phyloP scores from a whole-genome alignment of 2,888 invertebrate genomes.

The Artemia sinica region DNA sequence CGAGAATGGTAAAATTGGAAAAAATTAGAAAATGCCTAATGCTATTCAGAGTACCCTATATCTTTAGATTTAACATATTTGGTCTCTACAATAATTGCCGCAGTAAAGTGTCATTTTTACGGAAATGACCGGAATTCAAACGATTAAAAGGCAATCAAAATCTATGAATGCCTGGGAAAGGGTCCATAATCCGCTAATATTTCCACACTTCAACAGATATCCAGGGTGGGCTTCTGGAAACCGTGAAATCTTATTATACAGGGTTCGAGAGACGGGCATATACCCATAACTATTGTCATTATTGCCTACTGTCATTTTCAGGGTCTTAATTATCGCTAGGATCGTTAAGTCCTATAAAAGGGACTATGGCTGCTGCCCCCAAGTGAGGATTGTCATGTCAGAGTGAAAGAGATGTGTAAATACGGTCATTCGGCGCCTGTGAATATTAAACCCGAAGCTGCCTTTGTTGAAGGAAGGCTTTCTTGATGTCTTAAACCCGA shows the following conservation, averaged over 20 bases:
- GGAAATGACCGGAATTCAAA: no score
- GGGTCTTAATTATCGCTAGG: constrained; percentile 11
- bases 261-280: neutral
- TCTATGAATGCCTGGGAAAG: constrained; percentile 2
- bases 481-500: no score
- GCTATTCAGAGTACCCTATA: no score
- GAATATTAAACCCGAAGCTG: constrained; percentile 9
- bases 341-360: constrained; percentile 12
- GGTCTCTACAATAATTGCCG: no score
- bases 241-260: constrained; percentile 11
- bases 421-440: constrained; percentile 6
- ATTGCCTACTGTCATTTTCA: constrained; percentile 12
- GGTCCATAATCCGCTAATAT: neutral
- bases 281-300: constrained; percentile 13
- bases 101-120: no score
- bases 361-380: constrained; percentile 12
- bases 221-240: constrained; percentile 4
- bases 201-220: neutral
- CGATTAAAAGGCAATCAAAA: no score
- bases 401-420: constrained; percentile 12
- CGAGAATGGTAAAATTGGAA: no score
- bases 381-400: constrained; percentile 8
- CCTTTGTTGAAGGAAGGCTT: neutral
- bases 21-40: no score
- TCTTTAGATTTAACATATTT: no score